Evolutionary conservation across 2,113 vertebrate genomes (phyloP).

Genomic region (Leptobrachium ailaonicum): DNA sequence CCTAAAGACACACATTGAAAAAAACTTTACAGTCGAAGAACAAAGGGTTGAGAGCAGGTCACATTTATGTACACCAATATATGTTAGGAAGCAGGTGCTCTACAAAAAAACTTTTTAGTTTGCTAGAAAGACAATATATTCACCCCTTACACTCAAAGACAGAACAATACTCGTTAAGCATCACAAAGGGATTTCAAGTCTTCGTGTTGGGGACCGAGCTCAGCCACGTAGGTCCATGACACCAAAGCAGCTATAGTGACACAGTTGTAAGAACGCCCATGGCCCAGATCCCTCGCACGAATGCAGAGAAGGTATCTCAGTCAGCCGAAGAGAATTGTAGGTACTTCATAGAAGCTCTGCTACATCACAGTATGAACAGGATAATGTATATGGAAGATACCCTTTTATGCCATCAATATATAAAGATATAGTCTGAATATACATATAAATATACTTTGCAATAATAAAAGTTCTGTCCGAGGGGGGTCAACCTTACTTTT

Average conservation of each 20-base stretch:
- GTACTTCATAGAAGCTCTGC: conserved; percentile 37
- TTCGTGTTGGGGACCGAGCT: background rate
- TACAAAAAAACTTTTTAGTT: conserved; percentile 32
- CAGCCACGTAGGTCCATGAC: background rate
- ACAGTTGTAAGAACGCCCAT: background rate
- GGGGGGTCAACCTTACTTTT: no score
- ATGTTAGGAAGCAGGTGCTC: conserved; percentile 5
- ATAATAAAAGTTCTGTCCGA: no score
- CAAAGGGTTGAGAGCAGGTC: conserved; percentile 6
- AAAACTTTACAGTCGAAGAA: background rate
- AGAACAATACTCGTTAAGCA: background rate
- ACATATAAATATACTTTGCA: no score
- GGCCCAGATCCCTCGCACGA: background rate
- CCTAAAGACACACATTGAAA: background rate
- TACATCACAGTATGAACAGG: conserved; percentile 1
- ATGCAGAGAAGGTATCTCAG: conserved; percentile 17
- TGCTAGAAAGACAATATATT: conserved; percentile 14
- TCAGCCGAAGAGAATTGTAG: conserved; percentile 15
- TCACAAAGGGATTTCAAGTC: background rate
- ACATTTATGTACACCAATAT: conserved; percentile 23
- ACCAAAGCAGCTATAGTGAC: background rate
- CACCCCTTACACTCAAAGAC: background rate
- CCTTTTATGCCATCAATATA: no score
- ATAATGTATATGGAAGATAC: background rate
- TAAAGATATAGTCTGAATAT: no score